These are phyloP conservation scores for Oryzias curvinotus DNA, from an alignment of 2,113 vertebrate genomes.

Conservation along the genomic window DNA sequence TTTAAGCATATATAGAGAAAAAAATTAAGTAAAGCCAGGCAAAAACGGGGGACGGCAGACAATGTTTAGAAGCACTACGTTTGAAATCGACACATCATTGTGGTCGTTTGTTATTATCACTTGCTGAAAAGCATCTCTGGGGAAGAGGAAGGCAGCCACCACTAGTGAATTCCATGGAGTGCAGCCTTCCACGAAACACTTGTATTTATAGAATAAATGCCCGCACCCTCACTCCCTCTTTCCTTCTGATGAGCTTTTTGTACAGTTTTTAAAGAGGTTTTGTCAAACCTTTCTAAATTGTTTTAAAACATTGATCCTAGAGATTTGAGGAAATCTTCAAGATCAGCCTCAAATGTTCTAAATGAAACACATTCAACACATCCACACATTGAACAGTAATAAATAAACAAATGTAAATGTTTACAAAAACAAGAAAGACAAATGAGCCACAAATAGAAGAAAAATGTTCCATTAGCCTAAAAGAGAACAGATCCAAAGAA, in stretches of 20 bases:
- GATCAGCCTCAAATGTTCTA: no score
- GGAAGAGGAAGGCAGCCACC: constrained; percentile 21
- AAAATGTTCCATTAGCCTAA: no score
- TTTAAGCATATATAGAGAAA: neutral
- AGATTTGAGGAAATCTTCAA: no score
- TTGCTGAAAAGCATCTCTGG: constrained; percentile 40
- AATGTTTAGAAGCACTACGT: constrained; percentile 16
- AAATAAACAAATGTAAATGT: no score
- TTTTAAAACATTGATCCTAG: no score
- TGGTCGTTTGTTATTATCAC: constrained; percentile 36
- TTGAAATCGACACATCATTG: constrained; percentile 39
- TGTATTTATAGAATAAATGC: constrained; percentile 50
- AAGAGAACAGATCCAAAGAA: no score
- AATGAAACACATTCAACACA: no score
- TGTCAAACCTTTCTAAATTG: no score
- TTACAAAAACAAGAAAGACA: no score
- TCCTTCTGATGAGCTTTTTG: neutral
- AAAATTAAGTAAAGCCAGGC: neutral
- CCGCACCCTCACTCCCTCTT: constrained; percentile 9
- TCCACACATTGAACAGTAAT: no score
- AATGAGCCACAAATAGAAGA: no score
- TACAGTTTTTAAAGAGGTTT: no score
- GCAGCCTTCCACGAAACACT: constrained; percentile 48
- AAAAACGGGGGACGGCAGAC: neutral
- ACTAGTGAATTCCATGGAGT: constrained; percentile 41